phyloP scores from a whole-genome alignment of 2,797 vertebrate genomes.

The Muraenolepis orangiensis region DNA sequence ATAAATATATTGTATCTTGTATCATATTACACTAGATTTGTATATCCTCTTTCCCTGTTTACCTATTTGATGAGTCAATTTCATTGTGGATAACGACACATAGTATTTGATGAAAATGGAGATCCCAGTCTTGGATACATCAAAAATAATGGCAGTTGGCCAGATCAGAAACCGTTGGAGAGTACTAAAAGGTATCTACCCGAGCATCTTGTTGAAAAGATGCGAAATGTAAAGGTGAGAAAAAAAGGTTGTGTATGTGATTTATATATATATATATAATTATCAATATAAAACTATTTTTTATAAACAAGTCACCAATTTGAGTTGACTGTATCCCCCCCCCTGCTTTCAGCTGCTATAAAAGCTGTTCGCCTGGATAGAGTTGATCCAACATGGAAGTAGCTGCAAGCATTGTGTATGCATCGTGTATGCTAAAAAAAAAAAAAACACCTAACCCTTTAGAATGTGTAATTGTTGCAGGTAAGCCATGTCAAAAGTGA shows the following conservation, averaged over 20 bases:
- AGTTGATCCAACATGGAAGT: neutral
- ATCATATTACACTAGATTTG: neutral
- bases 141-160: slow-evolving; percentile 14
- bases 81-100: slow-evolving; percentile 32
- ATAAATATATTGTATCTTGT: neutral
- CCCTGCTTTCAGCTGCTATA: slow-evolving; percentile 48
- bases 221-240: slow-evolving; percentile 17
- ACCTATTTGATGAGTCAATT: slow-evolving; percentile 56
- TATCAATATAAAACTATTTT: neutral
- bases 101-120: slow-evolving; percentile 44
- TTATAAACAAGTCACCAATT: neutral
- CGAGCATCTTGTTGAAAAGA: neutral
- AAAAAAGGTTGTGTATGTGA: neutral
- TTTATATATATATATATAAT: neutral
- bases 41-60: slow-evolving; percentile 5
- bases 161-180: slow-evolving; percentile 31
- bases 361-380: slow-evolving; percentile 43
- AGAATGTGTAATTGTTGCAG: slow-evolving; percentile 25
- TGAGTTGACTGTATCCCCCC: slow-evolving; percentile 4
- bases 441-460: neutral
- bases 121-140: slow-evolving; percentile 56
- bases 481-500: neutral
- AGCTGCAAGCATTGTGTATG: slow-evolving; percentile 51
- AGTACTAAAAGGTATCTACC: slow-evolving; percentile 33
- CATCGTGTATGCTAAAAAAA: too few species aligned